A percentile compares a stretch with the other conserved stretches of the same genome.
These are phyloP conservation scores for Plagodis dolabraria DNA, from an alignment of 2,888 invertebrate species.

Conservation along the genomic window DNA sequence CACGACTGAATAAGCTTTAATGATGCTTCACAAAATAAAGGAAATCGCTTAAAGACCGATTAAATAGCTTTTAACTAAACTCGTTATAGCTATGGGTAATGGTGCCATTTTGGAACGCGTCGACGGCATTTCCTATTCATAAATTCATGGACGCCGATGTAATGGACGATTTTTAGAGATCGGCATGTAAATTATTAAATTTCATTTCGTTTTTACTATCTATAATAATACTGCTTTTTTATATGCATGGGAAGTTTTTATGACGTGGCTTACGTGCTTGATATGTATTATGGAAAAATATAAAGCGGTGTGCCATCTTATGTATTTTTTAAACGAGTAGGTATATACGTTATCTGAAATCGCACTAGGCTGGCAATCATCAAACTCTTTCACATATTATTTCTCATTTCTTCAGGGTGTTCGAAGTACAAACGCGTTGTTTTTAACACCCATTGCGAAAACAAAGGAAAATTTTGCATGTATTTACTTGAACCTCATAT, in stretches of 20 bases:
- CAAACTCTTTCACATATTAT: too few species aligned
- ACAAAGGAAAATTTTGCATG: too few species aligned
- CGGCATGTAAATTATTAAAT: not conserved
- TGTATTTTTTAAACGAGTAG: too few species aligned
- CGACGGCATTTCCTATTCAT: slow-evolving; percentile 57
- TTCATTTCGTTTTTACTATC: not conserved
- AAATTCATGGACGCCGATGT: slow-evolving; percentile 52
- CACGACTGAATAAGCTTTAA: slow-evolving; percentile 8
- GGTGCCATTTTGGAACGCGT: slow-evolving; percentile 38
- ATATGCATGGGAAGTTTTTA: not conserved
- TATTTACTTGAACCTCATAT: too few species aligned
- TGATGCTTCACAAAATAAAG: slow-evolving; percentile 21
- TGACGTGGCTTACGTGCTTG: not conserved
- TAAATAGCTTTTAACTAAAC: slow-evolving; percentile 31
- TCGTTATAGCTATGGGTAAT: slow-evolving; percentile 35
- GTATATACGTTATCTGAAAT: too few species aligned
- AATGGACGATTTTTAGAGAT: slow-evolving; percentile 44
- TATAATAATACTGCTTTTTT: not conserved
- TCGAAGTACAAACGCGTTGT: too few species aligned
- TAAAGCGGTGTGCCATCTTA: too few species aligned
- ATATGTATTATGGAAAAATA: too few species aligned
- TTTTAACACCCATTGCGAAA: too few species aligned
- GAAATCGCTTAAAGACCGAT: slow-evolving; percentile 27
- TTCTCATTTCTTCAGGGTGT: too few species aligned
- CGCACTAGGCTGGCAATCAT: too few species aligned